Evolutionary conservation across 2,113 vertebrate species (phyloP).

Genomic region (Syrrhaptes paradoxus): DNA sequence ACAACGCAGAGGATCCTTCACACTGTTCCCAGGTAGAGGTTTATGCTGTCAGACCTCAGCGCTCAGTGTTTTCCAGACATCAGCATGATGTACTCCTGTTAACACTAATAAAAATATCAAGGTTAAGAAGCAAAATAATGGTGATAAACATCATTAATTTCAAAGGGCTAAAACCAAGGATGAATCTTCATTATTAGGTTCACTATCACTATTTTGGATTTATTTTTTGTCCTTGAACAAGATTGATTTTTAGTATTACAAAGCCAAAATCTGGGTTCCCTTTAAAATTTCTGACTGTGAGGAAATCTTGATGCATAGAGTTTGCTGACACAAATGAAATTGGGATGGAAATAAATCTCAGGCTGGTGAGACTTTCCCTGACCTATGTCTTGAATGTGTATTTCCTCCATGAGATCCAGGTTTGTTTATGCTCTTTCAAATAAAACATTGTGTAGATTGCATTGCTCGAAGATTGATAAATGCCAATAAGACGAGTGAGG

Average conservation of each 20-base stretch:
- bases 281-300: background rate
- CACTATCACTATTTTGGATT: background rate
- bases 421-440: background rate
- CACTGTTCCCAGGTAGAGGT: background rate
- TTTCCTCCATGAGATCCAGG: background rate
- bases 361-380: background rate
- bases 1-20: background rate
- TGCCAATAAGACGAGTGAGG: rapidly evolving
- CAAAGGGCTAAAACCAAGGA: background rate
- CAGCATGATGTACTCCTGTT: background rate
- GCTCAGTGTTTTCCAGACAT: background rate
- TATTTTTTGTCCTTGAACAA: background rate
- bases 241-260: background rate
- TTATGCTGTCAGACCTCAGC: background rate
- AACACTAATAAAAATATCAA: background rate
- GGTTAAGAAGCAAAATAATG: background rate
- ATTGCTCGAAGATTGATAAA: background rate
- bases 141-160: background rate
- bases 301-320: background rate
- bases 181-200: background rate
- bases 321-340: background rate
- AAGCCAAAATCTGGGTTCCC: background rate
- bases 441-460: background rate
- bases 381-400: background rate
- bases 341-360: background rate